These are phyloP conservation scores for Phrynocephalus vlangalii DNA, from an alignment of 2,797 vertebrate genomes.

Conservation along the genomic window DNA sequence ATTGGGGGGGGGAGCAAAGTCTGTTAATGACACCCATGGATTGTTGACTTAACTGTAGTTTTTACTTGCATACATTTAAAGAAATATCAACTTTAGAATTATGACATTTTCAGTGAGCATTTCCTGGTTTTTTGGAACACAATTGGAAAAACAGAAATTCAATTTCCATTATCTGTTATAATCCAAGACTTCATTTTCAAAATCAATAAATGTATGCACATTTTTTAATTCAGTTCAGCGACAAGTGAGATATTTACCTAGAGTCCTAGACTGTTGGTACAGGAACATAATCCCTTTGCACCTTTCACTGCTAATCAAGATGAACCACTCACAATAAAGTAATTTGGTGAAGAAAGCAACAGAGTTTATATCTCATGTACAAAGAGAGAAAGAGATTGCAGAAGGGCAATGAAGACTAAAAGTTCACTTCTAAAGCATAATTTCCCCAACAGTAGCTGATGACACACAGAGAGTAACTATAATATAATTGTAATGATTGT, in stretches of 20 bases:
- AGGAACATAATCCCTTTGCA: neutral
- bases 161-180: too few species aligned
- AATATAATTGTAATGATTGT: neutral
- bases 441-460: neutral
- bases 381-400: neutral
- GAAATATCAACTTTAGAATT: too few species aligned
- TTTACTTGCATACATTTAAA: too few species aligned
- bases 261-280: neutral
- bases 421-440: neutral
- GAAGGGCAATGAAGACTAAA: neutral
- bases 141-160: neutral
- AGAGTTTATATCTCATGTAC: neutral
- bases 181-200: neutral
- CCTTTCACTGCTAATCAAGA: neutral
- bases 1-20: too few species aligned
- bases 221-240: neutral
- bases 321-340: conserved; percentile 11
- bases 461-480: neutral
- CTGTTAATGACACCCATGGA: too few species aligned
- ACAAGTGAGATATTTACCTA: neutral
- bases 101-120: neutral
- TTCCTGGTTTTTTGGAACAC: too few species aligned
- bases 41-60: too few species aligned
- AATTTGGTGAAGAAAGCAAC: conserved; percentile 22
- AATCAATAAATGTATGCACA: neutral